A percentile compares a stretch with the other conserved stretches of the same genome.
These are phyloP conservation scores for Trichopria drosophilae DNA, from an alignment of 2,888 invertebrate species.

Conservation along the genomic window DNA sequence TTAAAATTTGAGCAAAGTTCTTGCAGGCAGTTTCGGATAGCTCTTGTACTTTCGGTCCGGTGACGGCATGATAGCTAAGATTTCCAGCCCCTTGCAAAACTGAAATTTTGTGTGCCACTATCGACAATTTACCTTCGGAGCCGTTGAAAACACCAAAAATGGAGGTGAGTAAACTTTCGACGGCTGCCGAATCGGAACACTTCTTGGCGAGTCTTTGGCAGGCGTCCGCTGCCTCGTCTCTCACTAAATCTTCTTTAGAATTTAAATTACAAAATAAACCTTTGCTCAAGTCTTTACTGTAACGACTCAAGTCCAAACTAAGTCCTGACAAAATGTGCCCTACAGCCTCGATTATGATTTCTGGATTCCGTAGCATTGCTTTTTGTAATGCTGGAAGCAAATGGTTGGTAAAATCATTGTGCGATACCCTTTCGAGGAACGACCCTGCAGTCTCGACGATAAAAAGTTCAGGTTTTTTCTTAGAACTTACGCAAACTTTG, in stretches of 20 bases:
- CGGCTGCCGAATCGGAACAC: conserved; percentile 68
- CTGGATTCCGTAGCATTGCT: conserved; percentile 90
- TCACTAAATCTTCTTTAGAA: conserved; percentile 79
- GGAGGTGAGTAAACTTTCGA: conserved; percentile 70
- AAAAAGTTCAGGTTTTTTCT: conserved; percentile 72
- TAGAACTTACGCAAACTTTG: conserved; percentile 77
- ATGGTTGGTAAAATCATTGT: conserved; percentile 71
- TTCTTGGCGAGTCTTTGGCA: conserved; percentile 72
- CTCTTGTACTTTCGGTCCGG: conserved; percentile 63
- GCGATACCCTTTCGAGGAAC: conserved; percentile 66
- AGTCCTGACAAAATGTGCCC: conserved; percentile 74
- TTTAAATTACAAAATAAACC: conserved; percentile 83
- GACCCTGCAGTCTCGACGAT: conserved; percentile 70
- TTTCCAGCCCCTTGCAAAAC: conserved; percentile 79
- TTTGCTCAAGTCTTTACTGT: conserved; percentile 78
- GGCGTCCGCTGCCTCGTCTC: conserved; percentile 74
- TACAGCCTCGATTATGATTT: conserved; percentile 82
- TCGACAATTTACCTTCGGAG: conserved; percentile 86
- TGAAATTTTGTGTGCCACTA: conserved; percentile 85
- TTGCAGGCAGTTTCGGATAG: conserved; percentile 67
- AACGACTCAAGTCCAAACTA: conserved; percentile 75
- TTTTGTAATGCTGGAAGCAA: conserved; percentile 86
- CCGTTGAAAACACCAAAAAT: conserved; percentile 84
- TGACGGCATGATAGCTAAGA: conserved; percentile 71
- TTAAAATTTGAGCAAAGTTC: conserved; percentile 76